Percentiles rank a stretch among this genome's conserved stretches.
phyloP scores from a whole-genome alignment of 2,888 invertebrate species.

The Tetropium fuscum region DNA sequence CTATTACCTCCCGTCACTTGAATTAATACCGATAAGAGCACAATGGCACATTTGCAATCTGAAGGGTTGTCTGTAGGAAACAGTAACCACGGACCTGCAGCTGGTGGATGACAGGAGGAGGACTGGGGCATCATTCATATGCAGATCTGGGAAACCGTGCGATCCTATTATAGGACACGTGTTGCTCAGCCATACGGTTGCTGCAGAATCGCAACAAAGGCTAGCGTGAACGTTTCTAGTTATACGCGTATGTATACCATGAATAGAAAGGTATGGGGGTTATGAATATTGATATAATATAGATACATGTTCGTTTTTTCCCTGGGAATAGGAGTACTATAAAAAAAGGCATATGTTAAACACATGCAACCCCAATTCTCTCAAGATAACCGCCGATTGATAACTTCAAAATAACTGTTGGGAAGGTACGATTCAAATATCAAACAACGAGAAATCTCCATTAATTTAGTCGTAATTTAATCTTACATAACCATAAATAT shows the following conservation, averaged over 20 bases:
- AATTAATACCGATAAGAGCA: conserved; percentile 14
- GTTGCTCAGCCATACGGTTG: conserved; percentile 10
- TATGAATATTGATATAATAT: not conserved
- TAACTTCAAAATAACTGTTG: too few species aligned
- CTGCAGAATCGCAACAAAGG: not conserved
- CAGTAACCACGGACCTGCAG: conserved; percentile 31
- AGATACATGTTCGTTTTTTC: too few species aligned
- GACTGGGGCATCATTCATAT: conserved; percentile 43
- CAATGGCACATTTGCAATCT: conserved; percentile 18
- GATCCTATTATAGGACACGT: conserved; percentile 13
- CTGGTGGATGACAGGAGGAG: conserved; percentile 44
- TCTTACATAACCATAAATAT: too few species aligned
- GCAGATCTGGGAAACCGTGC: conserved; percentile 35
- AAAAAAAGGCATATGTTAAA: too few species aligned
- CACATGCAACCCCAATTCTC: too few species aligned
- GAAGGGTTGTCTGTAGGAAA: conserved; percentile 30
- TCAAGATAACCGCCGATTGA: too few species aligned
- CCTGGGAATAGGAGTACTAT: too few species aligned
- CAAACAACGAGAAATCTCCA: too few species aligned
- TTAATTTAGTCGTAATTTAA: too few species aligned
- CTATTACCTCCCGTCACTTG: conserved; percentile 2
- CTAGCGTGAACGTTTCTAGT: not conserved
- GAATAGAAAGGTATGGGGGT: not conserved
- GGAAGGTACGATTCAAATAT: too few species aligned
- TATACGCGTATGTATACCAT: not conserved